Base-by-base conservation (phyloP, 2,113 vertebrate genomes). In the Asarcornis scutulata region DNA sequence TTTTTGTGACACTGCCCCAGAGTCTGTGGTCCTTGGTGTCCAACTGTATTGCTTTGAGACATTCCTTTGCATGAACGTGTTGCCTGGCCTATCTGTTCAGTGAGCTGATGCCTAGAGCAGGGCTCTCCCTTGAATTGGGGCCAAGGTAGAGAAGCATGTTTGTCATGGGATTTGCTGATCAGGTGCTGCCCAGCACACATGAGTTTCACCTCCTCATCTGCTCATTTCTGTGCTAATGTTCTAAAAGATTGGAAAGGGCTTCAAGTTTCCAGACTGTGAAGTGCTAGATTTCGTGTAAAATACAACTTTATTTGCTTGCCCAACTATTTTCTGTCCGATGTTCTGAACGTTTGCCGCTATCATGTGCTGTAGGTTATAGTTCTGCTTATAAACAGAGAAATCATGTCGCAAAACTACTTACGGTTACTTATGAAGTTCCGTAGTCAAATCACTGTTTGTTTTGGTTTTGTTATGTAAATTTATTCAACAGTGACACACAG, bases 71-170 rank as follows among this genome's bases (percentile, higher is more conserved):
- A 16, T 13, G 38, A 26, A 15, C 36, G 29, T n/a, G 5, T 48
- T 79, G 22, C 27, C 20, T 88, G 31, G 16, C 52, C 27, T 0
- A 0, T 63, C 13, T n/a, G 9, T 62, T 74, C 21, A 1, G 18
- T 56, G 36, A 82, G 56, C 56, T 53, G 23, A 8, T 66, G 25
- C 0, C 5, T 52, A 29, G 17, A 34, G 15, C 18, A 34, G 32
- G 67, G 23, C 48, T 77, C 77, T 31, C 50, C 4, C 8, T 46
- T 85, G 63, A 13, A 71, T 69, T 32, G n/a, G 11, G 63, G 50
- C 82, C 15, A 29, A 0, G 6, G 7, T 53, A 12, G 40, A 64
- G 20, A 76, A 52, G n/a, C 1, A 1, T 3, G 23, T 64, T 89
- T 9, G 4, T 63, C 34, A 18, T n/a, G 4, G 1, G 17, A 64